A percentile compares a stretch with the other conserved stretches of the same genome.
These are phyloP conservation scores for Magallana nippona DNA, from an alignment of 2,888 invertebrate species.

Conservation along the genomic window DNA sequence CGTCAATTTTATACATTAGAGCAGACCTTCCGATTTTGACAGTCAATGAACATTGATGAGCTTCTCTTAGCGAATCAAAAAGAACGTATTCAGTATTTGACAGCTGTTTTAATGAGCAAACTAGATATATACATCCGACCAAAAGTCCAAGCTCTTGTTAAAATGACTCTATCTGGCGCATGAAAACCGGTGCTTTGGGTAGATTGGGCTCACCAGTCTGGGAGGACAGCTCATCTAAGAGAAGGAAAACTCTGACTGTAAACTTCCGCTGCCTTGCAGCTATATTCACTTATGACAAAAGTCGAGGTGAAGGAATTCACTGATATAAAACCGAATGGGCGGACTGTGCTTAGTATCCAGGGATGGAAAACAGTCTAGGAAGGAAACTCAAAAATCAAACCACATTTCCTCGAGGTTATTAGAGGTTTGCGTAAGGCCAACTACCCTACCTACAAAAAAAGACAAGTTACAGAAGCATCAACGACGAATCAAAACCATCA, in stretches of 20 bases:
- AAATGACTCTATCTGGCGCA: neutral
- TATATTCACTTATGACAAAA: neutral
- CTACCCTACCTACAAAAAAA: conserved; percentile 32
- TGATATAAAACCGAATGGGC: neutral
- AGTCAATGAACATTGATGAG: no score
- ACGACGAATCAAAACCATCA: neutral
- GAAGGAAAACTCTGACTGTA: neutral
- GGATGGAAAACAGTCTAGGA: neutral
- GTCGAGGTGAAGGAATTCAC: neutral
- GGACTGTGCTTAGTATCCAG: conserved; percentile 1
- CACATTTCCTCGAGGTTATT: neutral
- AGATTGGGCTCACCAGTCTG: neutral
- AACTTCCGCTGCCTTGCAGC: neutral
- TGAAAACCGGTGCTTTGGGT: neutral
- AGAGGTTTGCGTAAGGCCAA: neutral
- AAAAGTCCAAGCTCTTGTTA: no score
- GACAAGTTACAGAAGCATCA: conserved; percentile 35
- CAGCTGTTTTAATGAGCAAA: no score
- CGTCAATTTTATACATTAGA: no score
- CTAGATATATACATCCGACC: no score
- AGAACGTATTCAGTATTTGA: no score
- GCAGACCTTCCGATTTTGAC: no score
- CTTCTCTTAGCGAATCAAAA: no score
- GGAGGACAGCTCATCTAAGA: neutral
- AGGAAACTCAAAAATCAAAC: neutral